Evolutionary conservation across 1,140 invertebrate species (phyloP).

Genomic region (Camponotus vicinus): DNA sequence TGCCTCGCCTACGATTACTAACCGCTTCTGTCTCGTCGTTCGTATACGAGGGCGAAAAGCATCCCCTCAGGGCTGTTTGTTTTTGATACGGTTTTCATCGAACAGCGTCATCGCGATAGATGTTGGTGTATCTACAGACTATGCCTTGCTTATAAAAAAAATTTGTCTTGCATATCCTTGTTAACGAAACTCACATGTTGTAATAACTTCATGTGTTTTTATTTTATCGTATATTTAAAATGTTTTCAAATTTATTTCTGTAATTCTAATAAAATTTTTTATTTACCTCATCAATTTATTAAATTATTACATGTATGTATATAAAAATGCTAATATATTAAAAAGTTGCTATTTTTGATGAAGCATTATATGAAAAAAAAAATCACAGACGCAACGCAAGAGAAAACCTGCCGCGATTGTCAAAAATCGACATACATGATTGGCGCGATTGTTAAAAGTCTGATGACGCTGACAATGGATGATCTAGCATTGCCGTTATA

Average conservation of each 20-base stretch:
- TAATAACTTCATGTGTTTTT: too few relatives aligned
- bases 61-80: conserved; percentile 69
- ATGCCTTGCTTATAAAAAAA: conserved; percentile 14
- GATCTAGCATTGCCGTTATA: conserved; percentile 16
- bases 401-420: neutral
- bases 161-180: neutral
- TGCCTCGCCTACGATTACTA: conserved; percentile 37
- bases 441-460: conserved; percentile 52
- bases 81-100: conserved; percentile 73
- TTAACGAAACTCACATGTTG: neutral
- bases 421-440: conserved; percentile 32
- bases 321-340: neutral
- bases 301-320: neutral
- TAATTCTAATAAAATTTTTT: neutral
- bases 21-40: conserved; percentile 31
- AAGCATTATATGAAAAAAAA: neutral
- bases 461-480: conserved; percentile 39
- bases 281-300: neutral
- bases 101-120: conserved; percentile 45
- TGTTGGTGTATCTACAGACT: conserved; percentile 42
- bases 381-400: neutral
- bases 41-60: conserved; percentile 60
- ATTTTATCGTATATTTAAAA: neutral
- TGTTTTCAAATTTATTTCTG: neutral
- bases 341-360: neutral